Conservation (phyloP, 2,888 invertebrate genomes). For the Argyresthia albistria region DNA sequence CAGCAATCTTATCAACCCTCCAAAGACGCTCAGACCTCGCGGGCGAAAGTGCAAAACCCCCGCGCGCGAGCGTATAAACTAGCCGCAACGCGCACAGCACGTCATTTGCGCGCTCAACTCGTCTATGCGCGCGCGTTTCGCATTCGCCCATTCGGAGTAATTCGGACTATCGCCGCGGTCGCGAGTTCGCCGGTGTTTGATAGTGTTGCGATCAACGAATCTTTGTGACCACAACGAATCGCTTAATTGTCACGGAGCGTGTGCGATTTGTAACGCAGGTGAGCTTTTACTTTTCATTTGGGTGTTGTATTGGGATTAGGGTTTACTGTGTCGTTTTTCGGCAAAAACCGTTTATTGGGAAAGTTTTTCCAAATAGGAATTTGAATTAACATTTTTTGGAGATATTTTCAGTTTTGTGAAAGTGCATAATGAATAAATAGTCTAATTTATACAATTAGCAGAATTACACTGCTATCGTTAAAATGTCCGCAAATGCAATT, state of each 20-base stretch:
- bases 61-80: slow-evolving; percentile 45
- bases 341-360: too few relatives aligned
- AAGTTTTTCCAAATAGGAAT: too few relatives aligned
- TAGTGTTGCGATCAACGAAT: slow-evolving; percentile 8
- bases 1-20: neutral
- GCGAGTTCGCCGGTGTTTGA: slow-evolving; percentile 5
- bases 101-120: slow-evolving; percentile 45
- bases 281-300: slow-evolving; percentile 2
- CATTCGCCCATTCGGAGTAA: neutral
- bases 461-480: too few relatives aligned
- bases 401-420: too few relatives aligned
- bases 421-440: too few relatives aligned
- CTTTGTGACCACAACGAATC: slow-evolving; percentile 12
- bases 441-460: too few relatives aligned
- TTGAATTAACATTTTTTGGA: too few relatives aligned
- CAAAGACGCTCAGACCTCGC: neutral
- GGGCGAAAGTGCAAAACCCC: slow-evolving; percentile 56
- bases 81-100: slow-evolving; percentile 24
- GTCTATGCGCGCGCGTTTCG: slow-evolving; percentile 33
- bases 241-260: slow-evolving; percentile 8
- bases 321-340: too few relatives aligned
- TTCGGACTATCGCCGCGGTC: slow-evolving; percentile 4
- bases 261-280: neutral
- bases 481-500: too few relatives aligned
- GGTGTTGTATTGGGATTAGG: neutral